These are phyloP conservation scores for Glossophaga mutica DNA, from an alignment of 2,797 vertebrate genomes.

Conservation along the genomic window DNA sequence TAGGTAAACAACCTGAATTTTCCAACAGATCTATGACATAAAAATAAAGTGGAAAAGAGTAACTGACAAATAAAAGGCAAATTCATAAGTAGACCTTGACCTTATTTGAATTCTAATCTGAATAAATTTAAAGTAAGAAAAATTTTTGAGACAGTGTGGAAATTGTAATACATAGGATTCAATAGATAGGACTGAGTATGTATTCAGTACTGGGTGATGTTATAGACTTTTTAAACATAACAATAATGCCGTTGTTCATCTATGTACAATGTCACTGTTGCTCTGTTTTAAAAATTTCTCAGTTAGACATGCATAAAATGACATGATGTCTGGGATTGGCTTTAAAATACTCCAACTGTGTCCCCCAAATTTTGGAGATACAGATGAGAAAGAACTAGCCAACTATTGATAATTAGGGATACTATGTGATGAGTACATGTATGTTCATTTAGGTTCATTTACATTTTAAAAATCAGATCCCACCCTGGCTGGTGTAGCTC, in stretches of 20 bases:
- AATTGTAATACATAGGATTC: neutral
- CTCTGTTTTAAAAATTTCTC: neutral
- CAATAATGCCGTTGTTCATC: neutral
- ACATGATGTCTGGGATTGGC: neutral
- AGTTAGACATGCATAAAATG: neutral
- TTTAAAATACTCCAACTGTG: neutral
- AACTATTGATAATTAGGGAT: neutral
- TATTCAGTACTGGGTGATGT: neutral
- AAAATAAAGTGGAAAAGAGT: neutral
- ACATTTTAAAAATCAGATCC: neutral
- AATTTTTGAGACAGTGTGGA: neutral
- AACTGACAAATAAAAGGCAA: neutral
- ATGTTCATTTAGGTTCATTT: neutral
- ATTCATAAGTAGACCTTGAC: neutral
- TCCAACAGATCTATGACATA: neutral
- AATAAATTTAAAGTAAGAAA: neutral
- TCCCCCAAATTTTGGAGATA: neutral
- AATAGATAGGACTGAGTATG: neutral
- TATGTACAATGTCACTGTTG: neutral
- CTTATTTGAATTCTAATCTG: neutral
- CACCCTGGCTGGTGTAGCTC: too few relatives aligned
- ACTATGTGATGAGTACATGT: neutral
- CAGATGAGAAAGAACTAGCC: neutral
- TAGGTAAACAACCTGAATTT: neutral
- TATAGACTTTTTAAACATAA: neutral